Conservation (phyloP, 2,113 vertebrate species). For the Hystrix brachyura region DNA sequence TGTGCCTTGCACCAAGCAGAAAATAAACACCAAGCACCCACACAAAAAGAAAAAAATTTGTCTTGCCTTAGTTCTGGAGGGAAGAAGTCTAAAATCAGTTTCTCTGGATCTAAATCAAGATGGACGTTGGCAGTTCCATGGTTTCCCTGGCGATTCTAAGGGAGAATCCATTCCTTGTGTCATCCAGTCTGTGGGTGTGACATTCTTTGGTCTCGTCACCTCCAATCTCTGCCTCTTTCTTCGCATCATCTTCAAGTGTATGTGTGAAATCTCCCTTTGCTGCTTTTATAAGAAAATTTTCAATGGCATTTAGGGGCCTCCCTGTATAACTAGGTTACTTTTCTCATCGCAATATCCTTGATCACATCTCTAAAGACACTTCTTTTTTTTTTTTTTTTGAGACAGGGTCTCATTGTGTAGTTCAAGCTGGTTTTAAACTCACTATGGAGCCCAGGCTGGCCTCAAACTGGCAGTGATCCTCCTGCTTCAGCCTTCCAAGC, state of each 20-base stretch:
- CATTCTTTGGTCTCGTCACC: neutral
- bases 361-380: neutral
- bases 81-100: neutral
- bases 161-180: neutral
- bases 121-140: neutral
- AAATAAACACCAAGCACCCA: constrained; percentile 89
- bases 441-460: no score
- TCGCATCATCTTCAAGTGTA: neutral
- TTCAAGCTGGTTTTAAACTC: no score
- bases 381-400: neutral
- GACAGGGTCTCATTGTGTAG: no score
- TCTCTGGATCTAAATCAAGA: neutral
- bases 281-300: no score
- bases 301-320: no score
- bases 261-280: neutral
- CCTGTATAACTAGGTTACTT: neutral
- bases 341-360: neutral
- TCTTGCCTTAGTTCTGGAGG: neutral
- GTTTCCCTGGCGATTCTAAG: neutral
- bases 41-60: neutral
- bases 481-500: no score
- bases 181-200: neutral
- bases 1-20: constrained; percentile 71
- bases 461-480: no score
- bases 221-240: neutral